A percentile compares a stretch with the other conserved stretches of the same genome.
Conservation (phyloP, 2,888 invertebrate genomes). For the Cremastinae sp. region DNA sequence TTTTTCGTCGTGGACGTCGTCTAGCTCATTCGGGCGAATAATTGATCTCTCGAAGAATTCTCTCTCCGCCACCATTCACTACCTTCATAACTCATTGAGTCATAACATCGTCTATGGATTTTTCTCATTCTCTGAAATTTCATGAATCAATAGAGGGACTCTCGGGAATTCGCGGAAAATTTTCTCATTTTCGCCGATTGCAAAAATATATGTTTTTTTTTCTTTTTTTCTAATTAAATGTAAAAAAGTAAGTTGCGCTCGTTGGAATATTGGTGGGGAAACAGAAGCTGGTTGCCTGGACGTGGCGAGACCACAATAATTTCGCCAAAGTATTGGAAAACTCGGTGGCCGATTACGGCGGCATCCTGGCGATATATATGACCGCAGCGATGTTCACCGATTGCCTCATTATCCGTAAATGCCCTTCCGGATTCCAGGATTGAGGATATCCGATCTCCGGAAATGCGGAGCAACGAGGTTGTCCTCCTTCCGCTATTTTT, state of each 20-base stretch:
- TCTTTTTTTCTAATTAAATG: too few species aligned
- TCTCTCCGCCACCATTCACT: slow-evolving; percentile 19
- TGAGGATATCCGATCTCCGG: slow-evolving; percentile 57
- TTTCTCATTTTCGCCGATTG: too few species aligned
- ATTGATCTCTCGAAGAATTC: slow-evolving; percentile 50
- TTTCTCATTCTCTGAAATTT: background rate
- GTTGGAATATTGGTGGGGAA: too few species aligned
- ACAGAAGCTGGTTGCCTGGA: too few species aligned
- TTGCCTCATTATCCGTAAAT: slow-evolving; percentile 59
- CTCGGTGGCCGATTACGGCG: slow-evolving; percentile 24
- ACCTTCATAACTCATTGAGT: slow-evolving; percentile 26
- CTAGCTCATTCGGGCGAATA: slow-evolving; percentile 51
- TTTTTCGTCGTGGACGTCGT: slow-evolving; percentile 28
- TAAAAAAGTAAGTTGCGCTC: too few species aligned
- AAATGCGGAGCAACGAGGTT: too few species aligned
- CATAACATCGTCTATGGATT: background rate
- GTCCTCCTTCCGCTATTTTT: too few species aligned
- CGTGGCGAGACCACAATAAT: background rate
- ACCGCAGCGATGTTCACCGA: slow-evolving; percentile 43
- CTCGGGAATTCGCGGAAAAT: too few species aligned
- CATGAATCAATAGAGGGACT: too few species aligned
- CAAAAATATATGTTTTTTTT: too few species aligned
- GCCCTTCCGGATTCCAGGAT: slow-evolving; percentile 58
- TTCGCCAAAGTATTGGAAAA: slow-evolving; percentile 27
- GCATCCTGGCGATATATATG: slow-evolving; percentile 36